Conservation (phyloP, 1,140 invertebrate species). For the Anastrepha obliqua region DNA sequence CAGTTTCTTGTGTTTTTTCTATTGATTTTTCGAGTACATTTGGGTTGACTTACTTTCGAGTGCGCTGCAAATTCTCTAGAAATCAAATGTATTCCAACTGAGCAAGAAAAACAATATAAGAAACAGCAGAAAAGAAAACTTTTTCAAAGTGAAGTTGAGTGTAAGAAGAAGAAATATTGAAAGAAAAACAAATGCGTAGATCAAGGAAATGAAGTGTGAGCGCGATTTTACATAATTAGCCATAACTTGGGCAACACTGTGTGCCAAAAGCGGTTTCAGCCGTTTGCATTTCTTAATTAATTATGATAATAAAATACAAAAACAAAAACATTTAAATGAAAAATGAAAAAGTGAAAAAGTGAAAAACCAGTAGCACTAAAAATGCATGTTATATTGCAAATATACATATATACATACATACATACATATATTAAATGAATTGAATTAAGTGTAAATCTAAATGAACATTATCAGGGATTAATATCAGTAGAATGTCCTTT, state of each 20-base stretch:
- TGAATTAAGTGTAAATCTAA: conserved; percentile 30
- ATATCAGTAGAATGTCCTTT: conserved; percentile 55
- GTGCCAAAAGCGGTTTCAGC: conserved; percentile 46
- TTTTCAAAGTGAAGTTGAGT: too few species aligned
- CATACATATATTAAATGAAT: conserved; percentile 37
- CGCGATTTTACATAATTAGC: not conserved
- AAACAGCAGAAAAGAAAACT: not conserved
- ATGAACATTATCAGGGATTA: conserved; percentile 47
- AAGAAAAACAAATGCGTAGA: not conserved
- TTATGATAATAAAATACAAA: not conserved
- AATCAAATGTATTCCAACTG: conserved; percentile 48
- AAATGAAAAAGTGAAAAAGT: not conserved
- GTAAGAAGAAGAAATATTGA: not conserved
- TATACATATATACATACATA: not conserved
- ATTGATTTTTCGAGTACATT: not conserved
- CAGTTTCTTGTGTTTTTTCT: conserved; percentile 16
- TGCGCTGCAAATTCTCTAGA: conserved; percentile 22
- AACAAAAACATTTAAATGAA: too few species aligned
- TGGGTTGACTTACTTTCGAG: not conserved
- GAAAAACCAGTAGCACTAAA: not conserved
- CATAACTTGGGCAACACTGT: not conserved
- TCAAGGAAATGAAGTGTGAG: not conserved
- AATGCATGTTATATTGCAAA: conserved; percentile 24
- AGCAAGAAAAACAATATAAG: not conserved
- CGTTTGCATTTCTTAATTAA: conserved; percentile 39